Conservation (phyloP, 2,797 vertebrate species). For the Podarcis siculus region DNA sequence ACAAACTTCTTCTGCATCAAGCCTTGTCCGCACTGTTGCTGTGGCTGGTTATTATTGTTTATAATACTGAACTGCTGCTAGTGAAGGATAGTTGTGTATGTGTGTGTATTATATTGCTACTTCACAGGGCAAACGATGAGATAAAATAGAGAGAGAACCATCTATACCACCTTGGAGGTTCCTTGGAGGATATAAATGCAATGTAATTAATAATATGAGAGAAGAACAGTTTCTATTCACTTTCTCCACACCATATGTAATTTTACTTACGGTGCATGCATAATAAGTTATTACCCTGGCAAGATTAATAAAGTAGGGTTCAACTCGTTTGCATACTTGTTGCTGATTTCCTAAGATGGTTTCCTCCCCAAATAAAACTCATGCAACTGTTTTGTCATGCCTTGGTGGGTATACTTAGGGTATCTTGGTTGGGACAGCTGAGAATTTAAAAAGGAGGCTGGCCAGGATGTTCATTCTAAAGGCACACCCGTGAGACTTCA, state of each 20-base stretch:
- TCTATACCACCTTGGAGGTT: neutral
- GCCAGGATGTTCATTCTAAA: neutral
- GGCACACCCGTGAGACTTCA: neutral
- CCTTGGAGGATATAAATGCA: neutral
- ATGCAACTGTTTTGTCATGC: neutral
- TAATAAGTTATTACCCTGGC: neutral
- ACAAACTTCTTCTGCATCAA: neutral
- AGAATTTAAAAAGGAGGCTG: slow-evolving; percentile 9
- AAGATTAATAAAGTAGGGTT: neutral
- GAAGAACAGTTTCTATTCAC: too few relatives aligned
- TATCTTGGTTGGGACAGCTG: neutral
- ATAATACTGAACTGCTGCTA: too few relatives aligned
- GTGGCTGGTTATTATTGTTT: neutral
- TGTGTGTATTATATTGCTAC: neutral
- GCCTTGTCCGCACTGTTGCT: neutral
- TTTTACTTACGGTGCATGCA: neutral
- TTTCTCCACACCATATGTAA: too few relatives aligned
- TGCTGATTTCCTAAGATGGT: neutral
- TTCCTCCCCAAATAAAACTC: neutral
- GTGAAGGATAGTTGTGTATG: too few relatives aligned
- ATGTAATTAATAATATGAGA: too few relatives aligned
- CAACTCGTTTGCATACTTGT: neutral
- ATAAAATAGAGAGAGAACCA: neutral
- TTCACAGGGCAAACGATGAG: neutral
- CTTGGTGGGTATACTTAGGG: neutral